phyloP scores from a whole-genome alignment of 2,797 vertebrate species.

The Pelochelys cantorii region DNA sequence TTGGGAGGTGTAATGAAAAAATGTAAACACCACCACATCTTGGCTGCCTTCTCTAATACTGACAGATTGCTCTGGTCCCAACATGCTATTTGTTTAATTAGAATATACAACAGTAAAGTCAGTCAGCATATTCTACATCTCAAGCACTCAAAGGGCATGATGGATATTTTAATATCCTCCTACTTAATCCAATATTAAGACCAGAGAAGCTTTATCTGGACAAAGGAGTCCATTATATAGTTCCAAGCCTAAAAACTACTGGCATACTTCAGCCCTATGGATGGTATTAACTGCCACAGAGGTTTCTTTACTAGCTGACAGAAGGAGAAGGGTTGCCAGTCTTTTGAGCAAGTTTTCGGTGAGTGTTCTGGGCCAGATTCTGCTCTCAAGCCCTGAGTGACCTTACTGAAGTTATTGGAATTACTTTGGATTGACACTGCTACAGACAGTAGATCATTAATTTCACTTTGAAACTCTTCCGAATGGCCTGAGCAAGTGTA shows the following conservation, averaged over 20 bases:
- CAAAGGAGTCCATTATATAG: not conserved
- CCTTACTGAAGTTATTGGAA: constrained; percentile 36
- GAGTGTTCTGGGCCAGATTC: not conserved
- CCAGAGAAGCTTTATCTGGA: not conserved
- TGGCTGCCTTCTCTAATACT: not conserved
- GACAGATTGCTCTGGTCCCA: not conserved
- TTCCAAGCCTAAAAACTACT: not conserved
- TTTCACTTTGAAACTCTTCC: constrained; percentile 39
- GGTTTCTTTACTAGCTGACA: not conserved
- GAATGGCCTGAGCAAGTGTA: not conserved
- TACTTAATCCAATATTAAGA: not conserved
- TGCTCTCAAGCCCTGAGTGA: constrained; percentile 11
- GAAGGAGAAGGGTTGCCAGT: not conserved
- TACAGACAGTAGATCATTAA: not conserved
- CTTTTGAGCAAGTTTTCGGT: constrained; percentile 10
- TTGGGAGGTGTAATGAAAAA: not conserved
- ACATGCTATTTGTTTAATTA: not conserved
- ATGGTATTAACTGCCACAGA: not conserved
- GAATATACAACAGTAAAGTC: accelerated
- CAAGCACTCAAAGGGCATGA: not conserved
- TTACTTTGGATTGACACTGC: not conserved
- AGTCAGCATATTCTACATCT: not conserved
- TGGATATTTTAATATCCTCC: not conserved
- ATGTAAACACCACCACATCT: not conserved
- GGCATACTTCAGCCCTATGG: not conserved